These are phyloP conservation scores for Connochaetes taurinus DNA, from an alignment of 2,113 vertebrate genomes.

Conservation along the genomic window DNA sequence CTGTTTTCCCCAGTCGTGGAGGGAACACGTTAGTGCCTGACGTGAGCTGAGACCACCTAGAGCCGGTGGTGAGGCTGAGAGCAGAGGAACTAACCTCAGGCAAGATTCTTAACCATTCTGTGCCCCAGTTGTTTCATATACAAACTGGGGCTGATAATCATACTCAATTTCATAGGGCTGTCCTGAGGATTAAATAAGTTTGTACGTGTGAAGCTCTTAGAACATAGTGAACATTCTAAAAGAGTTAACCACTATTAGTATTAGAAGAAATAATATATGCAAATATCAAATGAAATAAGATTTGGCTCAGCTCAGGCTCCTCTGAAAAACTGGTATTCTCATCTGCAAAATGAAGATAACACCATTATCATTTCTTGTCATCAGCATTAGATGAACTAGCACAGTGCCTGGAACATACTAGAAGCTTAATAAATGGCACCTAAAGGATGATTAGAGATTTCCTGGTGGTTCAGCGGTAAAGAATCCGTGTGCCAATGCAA, in stretches of 20 bases:
- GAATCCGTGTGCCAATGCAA: background rate
- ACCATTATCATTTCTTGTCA: background rate
- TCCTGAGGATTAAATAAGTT: background rate
- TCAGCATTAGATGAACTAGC: background rate
- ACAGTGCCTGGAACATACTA: background rate
- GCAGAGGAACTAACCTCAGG: background rate
- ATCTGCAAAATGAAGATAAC: background rate
- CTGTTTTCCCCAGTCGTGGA: rapidly evolving
- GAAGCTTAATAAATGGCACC: background rate
- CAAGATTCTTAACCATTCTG: background rate
- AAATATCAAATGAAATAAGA: background rate
- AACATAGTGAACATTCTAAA: background rate
- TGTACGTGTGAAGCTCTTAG: background rate
- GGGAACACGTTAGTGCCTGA: background rate
- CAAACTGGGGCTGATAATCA: background rate
- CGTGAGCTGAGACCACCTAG: background rate
- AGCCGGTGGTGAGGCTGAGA: background rate
- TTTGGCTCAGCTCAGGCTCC: background rate
- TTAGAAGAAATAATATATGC: background rate
- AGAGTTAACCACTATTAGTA: background rate
- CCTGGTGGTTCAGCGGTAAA: background rate
- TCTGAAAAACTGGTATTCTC: background rate
- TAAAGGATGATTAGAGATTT: background rate
- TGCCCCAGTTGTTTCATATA: background rate
- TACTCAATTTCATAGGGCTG: background rate